Conservation (phyloP, 2,113 vertebrate species). For the Ciconia boyciana region DNA sequence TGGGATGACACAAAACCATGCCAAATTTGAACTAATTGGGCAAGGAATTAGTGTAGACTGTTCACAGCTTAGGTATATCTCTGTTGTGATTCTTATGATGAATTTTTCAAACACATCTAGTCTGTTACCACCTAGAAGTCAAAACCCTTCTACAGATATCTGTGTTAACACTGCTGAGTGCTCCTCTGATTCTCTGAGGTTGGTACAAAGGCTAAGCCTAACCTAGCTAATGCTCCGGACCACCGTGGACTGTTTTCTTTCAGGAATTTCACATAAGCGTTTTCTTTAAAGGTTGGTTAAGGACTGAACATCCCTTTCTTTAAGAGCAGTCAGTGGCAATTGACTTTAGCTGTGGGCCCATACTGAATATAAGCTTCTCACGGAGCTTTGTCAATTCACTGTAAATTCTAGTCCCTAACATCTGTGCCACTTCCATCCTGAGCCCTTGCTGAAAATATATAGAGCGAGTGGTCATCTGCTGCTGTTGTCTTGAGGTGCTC, state of each 20-base stretch:
- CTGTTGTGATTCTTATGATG: background rate
- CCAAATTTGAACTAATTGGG: background rate
- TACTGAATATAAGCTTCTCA: background rate
- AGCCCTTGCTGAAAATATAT: background rate
- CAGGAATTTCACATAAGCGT: background rate
- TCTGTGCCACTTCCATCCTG: background rate
- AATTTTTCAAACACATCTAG: background rate
- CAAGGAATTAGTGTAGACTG: background rate
- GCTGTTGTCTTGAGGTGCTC: background rate
- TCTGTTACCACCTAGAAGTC: background rate
- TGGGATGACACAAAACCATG: background rate
- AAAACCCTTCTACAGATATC: background rate
- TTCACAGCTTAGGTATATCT: background rate
- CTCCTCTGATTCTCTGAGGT: background rate
- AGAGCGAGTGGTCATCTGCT: background rate
- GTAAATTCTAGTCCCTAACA: background rate
- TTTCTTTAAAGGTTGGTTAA: background rate
- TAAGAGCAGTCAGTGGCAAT: background rate
- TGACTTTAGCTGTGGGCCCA: background rate
- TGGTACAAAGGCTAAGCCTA: background rate
- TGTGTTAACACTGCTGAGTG: background rate
- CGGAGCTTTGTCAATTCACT: background rate
- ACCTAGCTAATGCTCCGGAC: background rate
- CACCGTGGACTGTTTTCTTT: background rate
- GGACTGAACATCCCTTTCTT: background rate